Percentiles rank a stretch among this genome's conserved stretches.
These are phyloP conservation scores for Lophius americanus DNA, from an alignment of 2,797 vertebrate genomes.

Conservation along the genomic window DNA sequence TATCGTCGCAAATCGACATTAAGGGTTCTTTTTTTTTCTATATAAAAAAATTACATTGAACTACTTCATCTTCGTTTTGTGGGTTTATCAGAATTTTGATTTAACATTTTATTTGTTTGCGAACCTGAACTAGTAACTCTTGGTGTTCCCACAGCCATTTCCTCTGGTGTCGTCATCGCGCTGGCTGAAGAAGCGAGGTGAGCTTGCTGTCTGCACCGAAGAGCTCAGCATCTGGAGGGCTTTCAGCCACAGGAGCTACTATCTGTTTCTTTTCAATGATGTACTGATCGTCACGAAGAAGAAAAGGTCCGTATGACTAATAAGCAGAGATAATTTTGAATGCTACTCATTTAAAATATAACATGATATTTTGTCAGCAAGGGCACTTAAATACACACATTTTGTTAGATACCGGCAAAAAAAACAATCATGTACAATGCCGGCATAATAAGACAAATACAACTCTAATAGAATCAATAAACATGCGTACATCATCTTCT, in stretches of 20 bases:
- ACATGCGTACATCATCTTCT: no score
- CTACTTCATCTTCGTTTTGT: no score
- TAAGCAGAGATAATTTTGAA: background rate
- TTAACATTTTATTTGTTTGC: background rate
- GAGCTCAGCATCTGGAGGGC: conserved; percentile 89
- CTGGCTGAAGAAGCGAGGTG: conserved; percentile 92
- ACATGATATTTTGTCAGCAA: background rate
- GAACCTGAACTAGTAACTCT: background rate
- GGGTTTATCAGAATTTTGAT: no score
- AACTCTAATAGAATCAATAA: background rate
- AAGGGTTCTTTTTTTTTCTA: no score
- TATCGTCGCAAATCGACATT: no score
- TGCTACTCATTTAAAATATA: background rate
- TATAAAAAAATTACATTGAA: no score
- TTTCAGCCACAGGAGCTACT: conserved; percentile 84
- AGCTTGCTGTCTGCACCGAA: conserved; percentile 83
- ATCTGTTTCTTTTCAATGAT: conserved; percentile 93
- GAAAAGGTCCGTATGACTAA: conserved; percentile 84
- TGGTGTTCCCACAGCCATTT: conserved; percentile 82
- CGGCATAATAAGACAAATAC: no score
- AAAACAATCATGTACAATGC: background rate
- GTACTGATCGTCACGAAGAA: conserved; percentile 94
- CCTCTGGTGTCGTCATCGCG: conserved; percentile 91
- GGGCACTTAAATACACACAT: no score
- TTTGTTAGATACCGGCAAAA: background rate